These are phyloP conservation scores for Lasioglossum baleicum DNA, from an alignment of 1,140 invertebrate genomes.

Conservation along the genomic window DNA sequence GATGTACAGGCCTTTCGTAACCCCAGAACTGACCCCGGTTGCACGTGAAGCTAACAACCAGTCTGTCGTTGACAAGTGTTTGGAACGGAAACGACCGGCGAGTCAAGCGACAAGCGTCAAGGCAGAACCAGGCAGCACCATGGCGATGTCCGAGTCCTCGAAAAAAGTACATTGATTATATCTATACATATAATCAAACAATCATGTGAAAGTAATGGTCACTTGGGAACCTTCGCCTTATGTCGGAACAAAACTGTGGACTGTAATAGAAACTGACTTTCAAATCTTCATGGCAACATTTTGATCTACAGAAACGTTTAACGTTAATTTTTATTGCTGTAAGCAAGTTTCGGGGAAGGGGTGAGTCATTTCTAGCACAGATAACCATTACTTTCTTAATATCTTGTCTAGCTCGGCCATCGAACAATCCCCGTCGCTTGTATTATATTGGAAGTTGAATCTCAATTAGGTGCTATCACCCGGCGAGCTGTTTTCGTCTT, in stretches of 20 bases:
- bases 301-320: no score
- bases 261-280: no score
- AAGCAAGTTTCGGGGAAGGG: no score
- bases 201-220: no score
- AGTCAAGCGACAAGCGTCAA: slow-evolving; percentile 83
- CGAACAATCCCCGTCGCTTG: background rate
- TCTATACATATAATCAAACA: no score
- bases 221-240: no score
- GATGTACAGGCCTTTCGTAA: slow-evolving; percentile 78
- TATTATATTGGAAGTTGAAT: background rate
- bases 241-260: no score
- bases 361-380: no score
- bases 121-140: slow-evolving; percentile 82
- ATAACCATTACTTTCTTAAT: no score
- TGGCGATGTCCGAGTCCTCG: slow-evolving; percentile 81
- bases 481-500: slow-evolving; percentile 64
- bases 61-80: slow-evolving; percentile 21
- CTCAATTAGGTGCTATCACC: slow-evolving; percentile 61
- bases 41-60: slow-evolving; percentile 26
- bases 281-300: no score
- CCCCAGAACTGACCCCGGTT: slow-evolving; percentile 63
- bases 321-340: no score
- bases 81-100: slow-evolving; percentile 73
- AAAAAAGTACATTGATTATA: slow-evolving; percentile 77
- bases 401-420: no score